A percentile compares a stretch with the other conserved stretches of the same genome.
These are phyloP conservation scores for Aptenodytes forsteri DNA, from an alignment of 2,113 vertebrate species.

Conservation along the genomic window DNA sequence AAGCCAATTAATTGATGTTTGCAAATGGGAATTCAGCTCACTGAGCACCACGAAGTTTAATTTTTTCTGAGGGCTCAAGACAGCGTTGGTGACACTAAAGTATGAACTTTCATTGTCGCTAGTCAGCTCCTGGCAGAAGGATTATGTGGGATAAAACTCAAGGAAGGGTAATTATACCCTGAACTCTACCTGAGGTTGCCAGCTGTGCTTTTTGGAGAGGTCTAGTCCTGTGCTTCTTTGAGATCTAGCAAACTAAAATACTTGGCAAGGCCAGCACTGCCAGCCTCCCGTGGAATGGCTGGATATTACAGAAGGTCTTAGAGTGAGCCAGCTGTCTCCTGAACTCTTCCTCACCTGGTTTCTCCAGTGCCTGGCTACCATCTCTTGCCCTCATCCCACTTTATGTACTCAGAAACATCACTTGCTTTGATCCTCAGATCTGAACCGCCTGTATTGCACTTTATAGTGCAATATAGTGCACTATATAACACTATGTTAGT, in stretches of 20 bases:
- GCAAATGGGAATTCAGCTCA: not conserved
- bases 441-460: not conserved
- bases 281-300: not conserved
- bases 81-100: not conserved
- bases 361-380: not conserved
- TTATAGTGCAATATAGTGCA: not conserved
- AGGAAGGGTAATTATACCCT: not conserved
- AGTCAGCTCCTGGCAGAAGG: not conserved
- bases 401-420: not conserved
- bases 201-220: not conserved
- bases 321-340: not conserved
- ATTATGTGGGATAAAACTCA: not conserved
- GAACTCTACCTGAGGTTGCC: not conserved
- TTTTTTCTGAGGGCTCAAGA: not conserved
- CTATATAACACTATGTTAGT: not conserved
- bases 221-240: not conserved
- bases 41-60: not conserved
- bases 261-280: not conserved
- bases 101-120: not conserved
- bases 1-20: not conserved
- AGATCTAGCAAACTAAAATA: not conserved
- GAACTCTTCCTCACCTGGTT: not conserved
- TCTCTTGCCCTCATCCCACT: not conserved
- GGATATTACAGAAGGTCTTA: not conserved
- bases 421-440: not conserved